phyloP scores from a whole-genome alignment of 2,797 vertebrate genomes.

The Lithobates sylvaticus region DNA sequence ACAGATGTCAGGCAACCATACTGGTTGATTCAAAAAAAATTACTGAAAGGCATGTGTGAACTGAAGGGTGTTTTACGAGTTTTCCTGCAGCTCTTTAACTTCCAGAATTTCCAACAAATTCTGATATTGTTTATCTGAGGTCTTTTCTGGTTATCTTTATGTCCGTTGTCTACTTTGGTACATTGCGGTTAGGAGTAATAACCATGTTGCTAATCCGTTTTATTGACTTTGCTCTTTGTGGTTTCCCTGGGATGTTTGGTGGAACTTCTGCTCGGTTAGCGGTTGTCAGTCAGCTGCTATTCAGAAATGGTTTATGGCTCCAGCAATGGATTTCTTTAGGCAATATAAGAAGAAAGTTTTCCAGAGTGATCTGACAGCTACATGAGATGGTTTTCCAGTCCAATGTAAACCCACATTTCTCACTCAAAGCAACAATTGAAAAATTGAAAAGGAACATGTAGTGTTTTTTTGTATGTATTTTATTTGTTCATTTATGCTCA shows the following conservation, averaged over 20 bases:
- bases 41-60: too few relatives aligned
- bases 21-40: too few relatives aligned
- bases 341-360: too few relatives aligned
- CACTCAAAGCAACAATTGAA: too few relatives aligned
- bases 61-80: too few relatives aligned
- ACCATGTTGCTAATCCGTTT: conserved; percentile 25
- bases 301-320: not conserved
- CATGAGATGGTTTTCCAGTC: too few relatives aligned
- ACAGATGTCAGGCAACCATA: too few relatives aligned
- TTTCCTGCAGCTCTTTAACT: not conserved
- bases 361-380: too few relatives aligned
- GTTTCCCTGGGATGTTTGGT: conserved; percentile 1
- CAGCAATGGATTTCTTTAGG: not conserved
- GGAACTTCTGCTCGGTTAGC: not conserved
- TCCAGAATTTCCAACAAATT: not conserved
- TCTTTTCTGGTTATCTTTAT: not conserved
- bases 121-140: not conserved
- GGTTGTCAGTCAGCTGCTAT: conserved; percentile 13
- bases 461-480: too few relatives aligned
- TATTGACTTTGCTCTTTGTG: conserved; percentile 31
- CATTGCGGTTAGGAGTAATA: conserved; percentile 16
- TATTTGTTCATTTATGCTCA: too few relatives aligned
- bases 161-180: not conserved
- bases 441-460: too few relatives aligned
- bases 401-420: too few relatives aligned